Base-by-base conservation (phyloP, 2,113 vertebrate genomes). In the Melanostigma gelatinosum region DNA sequence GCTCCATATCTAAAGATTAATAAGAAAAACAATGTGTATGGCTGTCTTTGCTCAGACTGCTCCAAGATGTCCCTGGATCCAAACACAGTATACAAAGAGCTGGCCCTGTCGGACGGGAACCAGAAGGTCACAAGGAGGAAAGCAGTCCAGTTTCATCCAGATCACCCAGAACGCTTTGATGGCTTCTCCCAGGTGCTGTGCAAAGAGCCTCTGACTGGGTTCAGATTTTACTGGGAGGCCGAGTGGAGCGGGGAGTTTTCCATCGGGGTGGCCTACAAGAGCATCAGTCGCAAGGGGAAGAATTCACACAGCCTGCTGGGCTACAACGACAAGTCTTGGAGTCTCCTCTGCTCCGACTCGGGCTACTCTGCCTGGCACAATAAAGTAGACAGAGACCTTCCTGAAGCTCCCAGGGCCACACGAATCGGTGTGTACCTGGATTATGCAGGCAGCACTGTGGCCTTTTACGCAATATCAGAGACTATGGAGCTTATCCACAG, bases 171-270 rank as follows among this genome's bases (percentile, higher is more conserved):
- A 0, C 94, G 95, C 74, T 99, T 99, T 0, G 82, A 97, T 40
- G 92, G 95, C 63, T 96, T 96, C 66, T 98, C 96, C 89, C 98
- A 99, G 93, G 95, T 96, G 38, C 92, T 96, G 75, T 99, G 97
- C 40, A 66, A 29, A 0, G 95, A 98, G 91, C 82, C 95, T 12
- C 94, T 96, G 46, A 84, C 70, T 46, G 87, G 88, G 0, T 96
- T 96, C 61, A 94, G 85, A 5, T 96, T 97, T 89, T 99, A 99
- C 94, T 99, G 98, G 98, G 98, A 99, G 89, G 95, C 96, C 0
- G 91, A 89, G 73, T 86, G 95, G 73, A 96, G 93, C 3, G 93
- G 92, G 32, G 96, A 97, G 0, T 94, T 97, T 82, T 95, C 96
- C 1, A 84, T 98, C 11, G 98, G 98, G 0, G 88, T 98, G 18